These are phyloP conservation scores for Orthosia incerta DNA, from an alignment of 2,888 invertebrate species.

Conservation along the genomic window DNA sequence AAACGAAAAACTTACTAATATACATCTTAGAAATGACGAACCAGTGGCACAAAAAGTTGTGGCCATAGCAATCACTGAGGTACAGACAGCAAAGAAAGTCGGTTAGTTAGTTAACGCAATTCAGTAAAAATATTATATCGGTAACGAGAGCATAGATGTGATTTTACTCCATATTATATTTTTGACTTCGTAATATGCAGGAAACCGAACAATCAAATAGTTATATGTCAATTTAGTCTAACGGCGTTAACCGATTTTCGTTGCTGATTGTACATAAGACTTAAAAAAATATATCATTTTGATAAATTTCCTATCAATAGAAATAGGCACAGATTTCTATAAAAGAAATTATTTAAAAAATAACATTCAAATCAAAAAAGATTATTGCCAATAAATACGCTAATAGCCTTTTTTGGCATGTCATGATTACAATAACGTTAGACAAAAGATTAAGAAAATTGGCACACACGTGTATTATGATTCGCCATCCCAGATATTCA, in stretches of 20 bases:
- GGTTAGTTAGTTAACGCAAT: no score
- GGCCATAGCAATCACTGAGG: neutral
- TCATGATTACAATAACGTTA: neutral
- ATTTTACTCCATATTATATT: neutral
- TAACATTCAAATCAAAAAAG: no score
- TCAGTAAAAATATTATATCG: no score
- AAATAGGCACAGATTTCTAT: no score
- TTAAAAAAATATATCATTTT: neutral
- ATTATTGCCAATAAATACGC: neutral
- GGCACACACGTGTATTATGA: neutral
- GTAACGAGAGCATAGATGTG: neutral
- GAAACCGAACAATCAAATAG: neutral
- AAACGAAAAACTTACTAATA: slow-evolving; percentile 9
- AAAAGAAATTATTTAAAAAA: no score
- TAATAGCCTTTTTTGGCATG: neutral
- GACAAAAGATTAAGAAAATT: neutral
- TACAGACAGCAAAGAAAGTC: neutral
- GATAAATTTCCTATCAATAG: neutral
- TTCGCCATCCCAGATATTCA: neutral
- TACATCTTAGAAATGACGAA: slow-evolving; percentile 10
- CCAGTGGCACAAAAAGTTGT: neutral
- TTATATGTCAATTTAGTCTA: neutral
- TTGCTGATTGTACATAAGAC: neutral
- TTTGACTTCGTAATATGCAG: neutral
- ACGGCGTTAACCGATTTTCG: neutral